Evolutionary conservation across 2,113 vertebrate species (phyloP).

Genomic region (Lepus timidus): DNA sequence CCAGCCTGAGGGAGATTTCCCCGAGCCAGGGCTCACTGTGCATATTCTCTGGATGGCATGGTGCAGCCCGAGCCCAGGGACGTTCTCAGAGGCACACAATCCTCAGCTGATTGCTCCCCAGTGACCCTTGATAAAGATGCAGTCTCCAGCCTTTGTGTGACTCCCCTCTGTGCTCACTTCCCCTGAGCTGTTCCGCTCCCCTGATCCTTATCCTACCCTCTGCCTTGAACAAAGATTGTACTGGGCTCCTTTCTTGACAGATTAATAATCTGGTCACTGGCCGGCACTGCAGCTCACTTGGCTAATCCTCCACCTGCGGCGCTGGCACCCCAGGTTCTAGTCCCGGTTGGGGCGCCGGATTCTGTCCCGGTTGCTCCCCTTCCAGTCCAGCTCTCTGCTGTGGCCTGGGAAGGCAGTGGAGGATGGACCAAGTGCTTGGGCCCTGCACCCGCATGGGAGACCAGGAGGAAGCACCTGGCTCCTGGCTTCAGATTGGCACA

Average conservation of each 20-base stretch:
- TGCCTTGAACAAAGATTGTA: background rate
- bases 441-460: no score
- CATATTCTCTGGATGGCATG: background rate
- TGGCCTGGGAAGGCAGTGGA: no score
- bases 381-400: no score
- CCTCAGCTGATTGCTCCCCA: background rate
- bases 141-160: background rate
- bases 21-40: background rate
- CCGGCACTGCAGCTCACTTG: no score
- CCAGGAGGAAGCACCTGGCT: no score
- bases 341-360: no score
- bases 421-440: no score
- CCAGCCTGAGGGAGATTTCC: background rate
- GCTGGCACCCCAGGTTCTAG: no score
- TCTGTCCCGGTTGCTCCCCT: no score
- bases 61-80: background rate
- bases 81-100: background rate
- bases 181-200: background rate
- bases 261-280: background rate
- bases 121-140: conserved; percentile 26
- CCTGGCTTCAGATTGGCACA: no score
- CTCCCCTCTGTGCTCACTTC: background rate
- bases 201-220: background rate
- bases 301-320: no score
- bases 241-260: background rate